A percentile compares a stretch with the other conserved stretches of the same genome.
Conservation (phyloP, 2,888 invertebrate genomes). For the Brachypterus glaber region DNA sequence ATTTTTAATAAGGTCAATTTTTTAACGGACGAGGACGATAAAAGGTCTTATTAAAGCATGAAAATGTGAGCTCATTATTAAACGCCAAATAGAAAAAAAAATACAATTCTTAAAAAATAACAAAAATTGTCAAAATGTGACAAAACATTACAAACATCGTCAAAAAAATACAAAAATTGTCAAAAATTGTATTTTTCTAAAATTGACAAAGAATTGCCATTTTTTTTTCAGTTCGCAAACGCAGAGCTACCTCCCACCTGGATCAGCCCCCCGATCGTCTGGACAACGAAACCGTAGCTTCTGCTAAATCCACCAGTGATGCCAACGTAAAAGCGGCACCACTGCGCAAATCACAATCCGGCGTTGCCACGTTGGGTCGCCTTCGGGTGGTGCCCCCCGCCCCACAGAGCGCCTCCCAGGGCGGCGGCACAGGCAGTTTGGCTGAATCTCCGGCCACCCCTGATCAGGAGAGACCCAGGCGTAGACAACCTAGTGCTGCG, state of each 20-base stretch:
- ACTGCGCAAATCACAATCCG: conserved; percentile 40
- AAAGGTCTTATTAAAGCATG: no score
- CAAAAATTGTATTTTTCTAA: no score
- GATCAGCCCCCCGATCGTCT: conserved; percentile 40
- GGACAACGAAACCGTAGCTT: conserved; percentile 59
- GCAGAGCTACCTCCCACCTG: conserved; percentile 38
- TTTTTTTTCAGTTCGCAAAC: conserved; percentile 33
- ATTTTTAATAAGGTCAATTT: no score
- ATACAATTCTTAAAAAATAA: no score
- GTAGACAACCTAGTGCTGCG: conserved; percentile 36
- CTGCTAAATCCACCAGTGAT: conserved; percentile 44
- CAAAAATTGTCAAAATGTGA: no score
- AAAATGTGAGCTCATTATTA: no score
- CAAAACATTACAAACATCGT: no score
- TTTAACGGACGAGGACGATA: no score
- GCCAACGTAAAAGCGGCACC: conserved; percentile 36
- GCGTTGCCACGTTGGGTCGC: conserved; percentile 62
- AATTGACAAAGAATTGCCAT: no score
- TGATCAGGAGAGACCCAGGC: conserved; percentile 41
- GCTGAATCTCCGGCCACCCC: conserved; percentile 33
- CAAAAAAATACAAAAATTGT: no score
- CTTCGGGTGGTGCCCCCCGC: conserved; percentile 55
- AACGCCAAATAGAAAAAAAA: no score
- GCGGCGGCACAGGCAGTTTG: conserved; percentile 20
- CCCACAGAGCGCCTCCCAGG: conserved; percentile 32